Evolutionary conservation across 2,113 vertebrate genomes (phyloP).

Genomic region (Dascyllus trimaculatus): DNA sequence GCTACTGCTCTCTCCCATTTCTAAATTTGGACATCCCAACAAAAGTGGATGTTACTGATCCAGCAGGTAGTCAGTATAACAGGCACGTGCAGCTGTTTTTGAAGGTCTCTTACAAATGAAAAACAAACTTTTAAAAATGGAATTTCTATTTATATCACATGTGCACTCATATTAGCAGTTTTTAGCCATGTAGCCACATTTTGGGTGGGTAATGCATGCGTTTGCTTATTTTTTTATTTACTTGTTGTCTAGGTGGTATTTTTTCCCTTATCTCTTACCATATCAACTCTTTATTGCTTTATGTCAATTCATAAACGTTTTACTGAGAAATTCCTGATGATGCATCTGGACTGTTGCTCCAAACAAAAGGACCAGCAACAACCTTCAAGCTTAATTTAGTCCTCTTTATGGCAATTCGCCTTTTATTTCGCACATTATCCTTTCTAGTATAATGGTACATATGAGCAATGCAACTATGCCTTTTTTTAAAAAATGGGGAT

Average conservation of each 20-base stretch:
- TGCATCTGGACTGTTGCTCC: not conserved
- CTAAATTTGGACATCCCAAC: constrained; percentile 80
- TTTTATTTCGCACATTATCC: constrained; percentile 17
- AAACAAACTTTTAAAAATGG: not conserved
- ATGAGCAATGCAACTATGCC: not conserved
- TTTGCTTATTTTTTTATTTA: not conserved
- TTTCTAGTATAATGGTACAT: constrained; percentile 9
- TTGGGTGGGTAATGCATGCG: not conserved
- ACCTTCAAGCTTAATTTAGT: constrained; percentile 20
- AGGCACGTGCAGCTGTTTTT: constrained; percentile 8
- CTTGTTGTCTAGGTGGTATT: constrained; percentile 2
- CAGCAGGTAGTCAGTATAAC: constrained; percentile 77
- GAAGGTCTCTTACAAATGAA: not conserved
- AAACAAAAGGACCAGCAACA: constrained; percentile 1
- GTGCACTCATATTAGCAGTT: not conserved
- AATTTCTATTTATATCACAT: not conserved
- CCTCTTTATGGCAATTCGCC: not conserved
- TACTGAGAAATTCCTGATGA: not conserved
- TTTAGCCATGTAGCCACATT: not conserved
- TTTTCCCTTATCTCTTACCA: not conserved
- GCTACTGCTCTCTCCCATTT: constrained; percentile 71
- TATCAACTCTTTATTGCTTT: not conserved
- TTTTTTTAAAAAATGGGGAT: not conserved
- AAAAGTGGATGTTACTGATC: constrained; percentile 72
- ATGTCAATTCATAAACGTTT: not conserved